These are phyloP conservation scores for Anguilla rostrata DNA, from an alignment of 2,113 vertebrate species.

Conservation along the genomic window DNA sequence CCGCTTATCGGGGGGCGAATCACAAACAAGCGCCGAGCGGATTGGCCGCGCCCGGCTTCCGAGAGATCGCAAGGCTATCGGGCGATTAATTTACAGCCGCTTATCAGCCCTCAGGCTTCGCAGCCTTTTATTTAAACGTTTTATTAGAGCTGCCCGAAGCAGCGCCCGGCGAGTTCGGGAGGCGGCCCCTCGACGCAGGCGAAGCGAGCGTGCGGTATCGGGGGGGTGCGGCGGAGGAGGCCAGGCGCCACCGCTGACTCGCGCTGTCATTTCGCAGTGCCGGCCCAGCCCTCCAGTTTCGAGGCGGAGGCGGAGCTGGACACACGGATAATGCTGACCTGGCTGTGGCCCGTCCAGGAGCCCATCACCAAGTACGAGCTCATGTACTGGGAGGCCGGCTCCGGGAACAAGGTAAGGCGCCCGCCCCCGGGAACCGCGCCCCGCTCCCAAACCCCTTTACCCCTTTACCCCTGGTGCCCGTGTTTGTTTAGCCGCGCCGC, in stretches of 20 bases:
- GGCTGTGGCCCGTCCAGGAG: conserved; percentile 88
- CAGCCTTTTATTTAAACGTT: not conserved
- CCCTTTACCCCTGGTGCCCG: not conserved
- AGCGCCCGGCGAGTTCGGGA: not conserved
- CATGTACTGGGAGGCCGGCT: conserved; percentile 84
- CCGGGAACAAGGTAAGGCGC: conserved; percentile 78
- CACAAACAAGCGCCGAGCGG: not conserved
- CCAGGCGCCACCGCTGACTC: no score
- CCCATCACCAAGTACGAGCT: conserved; percentile 85
- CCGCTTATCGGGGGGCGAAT: not conserved
- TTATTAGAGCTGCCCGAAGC: not conserved
- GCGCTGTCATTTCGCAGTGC: conserved; percentile 69
- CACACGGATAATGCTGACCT: conserved; percentile 84
- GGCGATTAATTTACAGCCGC: not conserved
- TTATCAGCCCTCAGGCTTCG: not conserved
- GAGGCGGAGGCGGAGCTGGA: conserved; percentile 92
- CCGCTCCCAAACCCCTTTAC: not conserved
- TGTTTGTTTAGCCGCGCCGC: no score
- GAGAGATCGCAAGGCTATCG: not conserved
- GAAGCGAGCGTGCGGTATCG: not conserved
- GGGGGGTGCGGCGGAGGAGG: no score
- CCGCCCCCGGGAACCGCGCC: not conserved
- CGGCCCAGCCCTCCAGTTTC: conserved; percentile 84
- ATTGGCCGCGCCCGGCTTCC: not conserved
- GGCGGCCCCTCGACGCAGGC: not conserved